These are phyloP conservation scores for Spinus pinus DNA, from an alignment of 2,797 vertebrate species.

Conservation along the genomic window DNA sequence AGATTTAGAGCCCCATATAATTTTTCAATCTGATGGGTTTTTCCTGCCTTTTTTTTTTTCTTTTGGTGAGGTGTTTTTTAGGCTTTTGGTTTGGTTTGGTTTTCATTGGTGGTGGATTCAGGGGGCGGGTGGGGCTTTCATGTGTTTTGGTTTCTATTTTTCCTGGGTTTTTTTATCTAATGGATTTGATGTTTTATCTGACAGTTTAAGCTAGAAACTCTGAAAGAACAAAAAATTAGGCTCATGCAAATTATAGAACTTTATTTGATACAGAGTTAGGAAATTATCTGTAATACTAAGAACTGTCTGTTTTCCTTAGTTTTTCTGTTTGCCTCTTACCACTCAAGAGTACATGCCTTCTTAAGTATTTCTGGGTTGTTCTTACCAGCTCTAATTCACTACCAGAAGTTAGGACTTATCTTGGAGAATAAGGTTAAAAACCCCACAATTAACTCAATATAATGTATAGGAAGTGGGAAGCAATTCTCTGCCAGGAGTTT, in stretches of 20 bases:
- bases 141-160: background rate
- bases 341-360: background rate
- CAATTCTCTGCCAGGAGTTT: background rate
- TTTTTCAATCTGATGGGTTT: background rate
- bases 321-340: background rate
- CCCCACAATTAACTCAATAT: background rate
- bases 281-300: background rate
- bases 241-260: background rate
- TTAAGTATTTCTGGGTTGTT: background rate
- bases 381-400: background rate
- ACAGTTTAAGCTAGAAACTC: background rate
- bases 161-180: background rate
- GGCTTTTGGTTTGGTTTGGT: background rate
- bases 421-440: background rate
- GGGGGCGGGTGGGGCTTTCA: fast-evolving
- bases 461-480: background rate
- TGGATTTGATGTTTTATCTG: background rate
- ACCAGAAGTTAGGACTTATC: background rate
- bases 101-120: background rate
- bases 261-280: background rate
- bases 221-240: background rate
- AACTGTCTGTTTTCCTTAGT: background rate
- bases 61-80: fast-evolving
- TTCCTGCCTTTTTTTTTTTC: background rate
- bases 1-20: background rate